Evolutionary conservation across 2,113 vertebrate species (phyloP), one percentile per base, ranked within the genome.

Genomic region (Tragelaphus scriptus): DNA sequence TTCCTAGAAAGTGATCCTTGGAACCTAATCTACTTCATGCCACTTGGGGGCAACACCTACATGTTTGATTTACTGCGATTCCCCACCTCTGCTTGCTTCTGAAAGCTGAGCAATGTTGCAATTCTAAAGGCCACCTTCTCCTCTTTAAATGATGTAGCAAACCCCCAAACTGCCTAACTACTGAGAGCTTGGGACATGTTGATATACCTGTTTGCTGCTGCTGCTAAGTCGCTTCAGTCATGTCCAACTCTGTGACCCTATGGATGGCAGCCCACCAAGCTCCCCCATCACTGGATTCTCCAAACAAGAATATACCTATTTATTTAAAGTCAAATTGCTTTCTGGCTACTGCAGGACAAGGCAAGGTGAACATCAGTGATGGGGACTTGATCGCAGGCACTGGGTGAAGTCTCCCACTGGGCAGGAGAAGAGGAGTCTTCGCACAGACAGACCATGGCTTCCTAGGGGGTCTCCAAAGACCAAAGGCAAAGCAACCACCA

Each of bases 1-100:
- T 97, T 93, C 97, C 97, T 92, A 93, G 97, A 90, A 88, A 98
- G 63, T 36, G 97, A 88, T 58, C 96, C 80, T 32, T 95, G 97
- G 94, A 98, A 97, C 94, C 97, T 98, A 98, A 98, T 96, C 97
- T 97, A 97, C 58, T 91, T 97, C 53, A 49, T 96, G 97, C 98
- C 99, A 99, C 98, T 98, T 99, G 98, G 98, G 98, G 99, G 98
- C 98, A 99, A 99, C 98, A 98, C 98, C 98, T 98, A 98, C 98
- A 98, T 98, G 95, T 98, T 99, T 98, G 98, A 99, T 98, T 99
- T 99, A 98, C 98, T 98, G 98, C 97, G 95, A 95, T 88, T 95
- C 86, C 87, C 96, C 30, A 14, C 98, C 97, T 97, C 96, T 51
- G 79, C 94, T 88, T 61, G 92, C 90, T 90, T 98, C 97, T 81